Evolutionary conservation across 2,888 invertebrate species (phyloP), one percentile per base, ranked within the genome.

Genomic region (Pardosa pseudoannulata): DNA sequence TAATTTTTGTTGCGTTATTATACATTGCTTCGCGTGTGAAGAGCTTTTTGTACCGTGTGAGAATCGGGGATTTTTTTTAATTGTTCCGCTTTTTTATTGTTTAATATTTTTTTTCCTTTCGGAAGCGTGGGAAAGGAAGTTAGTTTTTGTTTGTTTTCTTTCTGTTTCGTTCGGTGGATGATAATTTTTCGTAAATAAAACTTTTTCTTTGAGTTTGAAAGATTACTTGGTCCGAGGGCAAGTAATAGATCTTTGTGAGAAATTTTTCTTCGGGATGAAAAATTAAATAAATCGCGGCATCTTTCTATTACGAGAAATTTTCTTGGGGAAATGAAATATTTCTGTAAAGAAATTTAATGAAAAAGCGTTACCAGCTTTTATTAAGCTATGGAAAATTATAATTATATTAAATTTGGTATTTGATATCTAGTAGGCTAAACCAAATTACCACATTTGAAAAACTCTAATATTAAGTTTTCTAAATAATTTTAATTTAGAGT

Each of bases 1-100:
- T 76, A 65, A 76, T 83, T 72, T 78, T 64, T 76, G 78, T 78
- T 78, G 78, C 65, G 36, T 56, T 78, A 56, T 78, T 68, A 36
- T 70, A 27, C 28, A 6, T 72, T 36, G 56, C 36, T 9, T 9
- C 36, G 6, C 56, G 23, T 56, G 19, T 23, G 56, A 56, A 56
- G 56, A 5, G 56, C 3, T 19, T 23, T 23, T 56, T 56, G 46
- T 23, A n/a, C 13, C 16, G 29, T 16, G 65, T 65, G 65, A 56
- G 56, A 56, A 56, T 23, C 29, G 23, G n/a, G 62, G 23, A 39
- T 56, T 23, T 56, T 73, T 73, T 56, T 68, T 68, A 39, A 39
- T 68, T 68, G 36, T 39, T 68, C 27, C 11, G 64, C 23, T 23
- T 56, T 6, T 19, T 11, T 71, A 11, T 31, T 67, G 5, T 32